Evolutionary conservation across 1,140 invertebrate species (phyloP), one percentile per base, ranked within the genome.

Genomic region (Grapholita molesta): DNA sequence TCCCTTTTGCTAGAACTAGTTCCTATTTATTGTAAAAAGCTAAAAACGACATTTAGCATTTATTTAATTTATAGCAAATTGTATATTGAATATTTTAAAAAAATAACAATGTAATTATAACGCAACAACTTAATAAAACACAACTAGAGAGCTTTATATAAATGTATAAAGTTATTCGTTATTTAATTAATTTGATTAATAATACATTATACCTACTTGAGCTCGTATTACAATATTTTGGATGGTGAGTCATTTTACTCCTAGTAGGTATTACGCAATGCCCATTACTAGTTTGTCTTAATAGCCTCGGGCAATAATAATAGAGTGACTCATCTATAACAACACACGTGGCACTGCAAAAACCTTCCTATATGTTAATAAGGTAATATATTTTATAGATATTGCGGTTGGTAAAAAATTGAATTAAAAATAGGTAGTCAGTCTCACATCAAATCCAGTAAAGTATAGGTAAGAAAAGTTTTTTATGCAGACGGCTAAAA

Each of bases 251-350:
- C 86, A 90, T 73, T 64, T 68, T 48, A 69, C 67, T 73, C 70
- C 70, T 79, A 74, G 69, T 33, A 66, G 64, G 74, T 72, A 82
- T 90, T 88, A 84, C 86, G 86, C 79, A 88, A 89, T 82, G 77
- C 61, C 72, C 72, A 80, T 86, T 83, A 84, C 76, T 72, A 77
- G 82, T 85, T 84, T 82, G 79, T 83, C 73, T 76, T 76, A 79
- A 75, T 77, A 74, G 72, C 72, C 66, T 72, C 70, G 72, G 70
- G 72, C 70, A 73, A 77, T 53, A 72, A 70, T 67, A 75, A n/a
- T 68, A 70, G 33, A 69, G 64, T 80, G 79, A 78, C 48, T 78
- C 79, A 80, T 68, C 61, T 61, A 33, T 67, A 52, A 66, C 28
- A 68, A 24, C 65, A 70, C 73, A 72, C 70, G 73, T 74, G 73